These are phyloP conservation scores for Myiotriccus ornatus DNA, from an alignment of 2,797 vertebrate genomes.

Conservation along the genomic window DNA sequence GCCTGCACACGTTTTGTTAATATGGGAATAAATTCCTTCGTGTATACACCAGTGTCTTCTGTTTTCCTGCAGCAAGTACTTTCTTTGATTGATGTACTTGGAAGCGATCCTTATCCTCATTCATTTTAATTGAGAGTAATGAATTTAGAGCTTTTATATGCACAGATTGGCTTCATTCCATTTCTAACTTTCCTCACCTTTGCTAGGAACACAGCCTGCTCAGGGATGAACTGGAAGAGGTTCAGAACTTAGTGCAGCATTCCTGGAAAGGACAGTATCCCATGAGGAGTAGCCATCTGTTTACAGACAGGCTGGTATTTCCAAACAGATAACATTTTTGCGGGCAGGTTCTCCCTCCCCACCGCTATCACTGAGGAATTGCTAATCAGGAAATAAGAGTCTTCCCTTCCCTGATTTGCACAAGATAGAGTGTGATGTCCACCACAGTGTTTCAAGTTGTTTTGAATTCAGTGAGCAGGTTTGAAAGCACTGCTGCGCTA, in stretches of 20 bases:
- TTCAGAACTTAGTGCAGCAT: not conserved
- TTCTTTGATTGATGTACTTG: conserved; percentile 70
- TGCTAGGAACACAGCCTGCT: conserved; percentile 58
- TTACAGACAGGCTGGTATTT: conserved; percentile 39
- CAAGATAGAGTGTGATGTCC: not conserved
- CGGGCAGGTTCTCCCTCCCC: not conserved
- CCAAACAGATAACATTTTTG: conserved; percentile 15
- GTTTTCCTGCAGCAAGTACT: conserved; percentile 65
- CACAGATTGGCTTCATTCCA: conserved; percentile 53
- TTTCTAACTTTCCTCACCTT: conserved; percentile 65
- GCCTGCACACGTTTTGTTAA: conserved; percentile 4
- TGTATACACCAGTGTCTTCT: conserved; percentile 53
- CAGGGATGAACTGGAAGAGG: conserved; percentile 25
- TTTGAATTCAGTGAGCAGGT: not conserved
- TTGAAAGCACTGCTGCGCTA: not conserved
- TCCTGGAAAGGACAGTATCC: conserved; percentile 42
- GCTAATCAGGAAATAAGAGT: conserved; percentile 1
- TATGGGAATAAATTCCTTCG: conserved; percentile 24
- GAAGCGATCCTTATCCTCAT: conserved; percentile 59
- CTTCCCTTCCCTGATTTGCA: not conserved
- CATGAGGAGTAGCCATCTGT: conserved; percentile 52
- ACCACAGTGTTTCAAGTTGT: not conserved
- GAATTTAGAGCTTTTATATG: conserved; percentile 65
- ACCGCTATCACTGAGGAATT: not conserved
- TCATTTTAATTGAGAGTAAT: conserved; percentile 74